Evolutionary conservation across 2,888 invertebrate genomes (phyloP).

Genomic region (Netelia melanura): DNA sequence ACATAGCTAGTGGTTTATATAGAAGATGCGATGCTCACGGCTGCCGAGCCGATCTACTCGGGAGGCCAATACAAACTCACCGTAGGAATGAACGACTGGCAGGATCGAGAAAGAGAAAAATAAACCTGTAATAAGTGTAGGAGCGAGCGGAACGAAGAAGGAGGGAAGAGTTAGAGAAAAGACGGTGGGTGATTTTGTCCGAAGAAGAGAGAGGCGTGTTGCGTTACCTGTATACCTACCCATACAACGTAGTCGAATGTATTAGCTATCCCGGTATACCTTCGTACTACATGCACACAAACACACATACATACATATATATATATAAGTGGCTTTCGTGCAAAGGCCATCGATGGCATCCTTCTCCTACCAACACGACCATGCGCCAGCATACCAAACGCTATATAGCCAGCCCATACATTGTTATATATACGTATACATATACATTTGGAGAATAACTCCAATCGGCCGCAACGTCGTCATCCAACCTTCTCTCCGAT

Average conservation of each 20-base stretch:
- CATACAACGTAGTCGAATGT: constrained; percentile 20
- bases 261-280: constrained; percentile 10
- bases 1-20: not conserved
- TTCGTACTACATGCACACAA: not conserved
- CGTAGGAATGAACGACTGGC: not conserved
- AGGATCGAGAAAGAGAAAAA: not conserved
- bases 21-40: not conserved
- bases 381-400: constrained; percentile 51
- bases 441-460: constrained; percentile 35
- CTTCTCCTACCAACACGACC: constrained; percentile 58
- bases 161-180: constrained; percentile 12
- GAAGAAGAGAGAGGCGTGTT: constrained; percentile 22
- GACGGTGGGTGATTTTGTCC: constrained; percentile 35
- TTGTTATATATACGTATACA: constrained; percentile 18
- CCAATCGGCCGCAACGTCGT: constrained; percentile 51
- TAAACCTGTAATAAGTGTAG: not conserved
- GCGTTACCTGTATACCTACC: constrained; percentile 19
- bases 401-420: constrained; percentile 3
- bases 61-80: not conserved
- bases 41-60: not conserved
- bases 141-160: not conserved
- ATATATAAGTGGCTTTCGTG: constrained; percentile 60
- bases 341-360: constrained; percentile 69
- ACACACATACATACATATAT: not conserved
- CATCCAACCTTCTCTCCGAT: constrained; percentile 64